Evolutionary conservation across 2,888 invertebrate species (phyloP).

Genomic region (Sarcophaga rosellei): DNA sequence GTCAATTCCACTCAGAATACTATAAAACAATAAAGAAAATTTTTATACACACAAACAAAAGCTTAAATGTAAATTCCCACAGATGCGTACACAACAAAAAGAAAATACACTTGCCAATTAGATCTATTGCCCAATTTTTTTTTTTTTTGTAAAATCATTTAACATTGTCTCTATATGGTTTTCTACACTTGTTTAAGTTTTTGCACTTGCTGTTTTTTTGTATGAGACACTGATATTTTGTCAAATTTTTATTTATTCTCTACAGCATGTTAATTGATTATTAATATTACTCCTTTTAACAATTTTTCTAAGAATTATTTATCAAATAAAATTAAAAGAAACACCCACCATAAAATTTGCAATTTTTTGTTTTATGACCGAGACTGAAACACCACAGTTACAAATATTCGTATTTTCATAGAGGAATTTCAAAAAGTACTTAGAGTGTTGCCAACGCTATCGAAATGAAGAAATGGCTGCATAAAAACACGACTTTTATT

Average conservation of each 20-base stretch:
- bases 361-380: not conserved
- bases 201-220: constrained; percentile 14
- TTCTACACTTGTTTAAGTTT: constrained; percentile 52
- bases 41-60: constrained; percentile 25
- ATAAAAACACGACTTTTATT: too few species aligned
- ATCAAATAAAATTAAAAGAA: constrained; percentile 40
- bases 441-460: too few species aligned
- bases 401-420: not conserved
- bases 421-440: too few species aligned
- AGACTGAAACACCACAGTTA: constrained; percentile 1
- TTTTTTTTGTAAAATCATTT: constrained; percentile 62
- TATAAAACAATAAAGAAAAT: constrained; percentile 36
- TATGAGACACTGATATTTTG: not conserved
- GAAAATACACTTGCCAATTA: constrained; percentile 60
- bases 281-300: not conserved
- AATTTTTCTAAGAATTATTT: constrained; percentile 10
- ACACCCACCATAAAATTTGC: constrained; percentile 56
- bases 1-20: constrained; percentile 11
- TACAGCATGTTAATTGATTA: not conserved
- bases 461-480: too few species aligned
- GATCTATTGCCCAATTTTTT: constrained; percentile 24
- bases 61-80: constrained; percentile 30
- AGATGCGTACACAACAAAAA: constrained; percentile 37
- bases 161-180: constrained; percentile 38
- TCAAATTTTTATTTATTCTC: not conserved